phyloP scores from a whole-genome alignment of 2,888 invertebrate genomes.

The Cremastinae sp. region DNA sequence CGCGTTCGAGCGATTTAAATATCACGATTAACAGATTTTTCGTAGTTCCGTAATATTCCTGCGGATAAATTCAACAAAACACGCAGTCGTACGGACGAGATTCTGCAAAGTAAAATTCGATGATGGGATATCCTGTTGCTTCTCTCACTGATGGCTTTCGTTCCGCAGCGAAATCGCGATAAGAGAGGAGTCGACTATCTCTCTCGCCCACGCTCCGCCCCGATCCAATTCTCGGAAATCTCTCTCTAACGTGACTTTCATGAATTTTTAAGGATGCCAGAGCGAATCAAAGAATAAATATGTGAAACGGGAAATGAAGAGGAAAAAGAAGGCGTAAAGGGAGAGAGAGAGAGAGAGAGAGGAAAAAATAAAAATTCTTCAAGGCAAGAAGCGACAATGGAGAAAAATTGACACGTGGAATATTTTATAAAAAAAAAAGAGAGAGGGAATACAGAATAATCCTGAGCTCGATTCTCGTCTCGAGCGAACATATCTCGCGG shows the following conservation, averaged over 20 bases:
- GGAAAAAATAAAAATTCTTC: neutral
- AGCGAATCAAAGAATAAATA: neutral
- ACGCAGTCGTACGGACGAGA: neutral
- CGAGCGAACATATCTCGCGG: constrained; percentile 24
- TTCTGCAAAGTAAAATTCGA: constrained; percentile 7
- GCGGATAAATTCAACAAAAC: neutral
- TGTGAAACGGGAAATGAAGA: neutral
- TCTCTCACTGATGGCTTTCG: constrained; percentile 1
- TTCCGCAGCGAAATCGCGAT: neutral
- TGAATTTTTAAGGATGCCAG: constrained; percentile 2
- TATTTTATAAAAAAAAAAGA: neutral
- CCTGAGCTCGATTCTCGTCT: neutral
- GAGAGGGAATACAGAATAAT: constrained; percentile 12
- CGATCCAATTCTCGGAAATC: neutral
- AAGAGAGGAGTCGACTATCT: neutral
- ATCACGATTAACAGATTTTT: no score
- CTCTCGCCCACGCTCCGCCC: neutral
- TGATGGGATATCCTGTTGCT: constrained; percentile 28
- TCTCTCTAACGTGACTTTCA: neutral
- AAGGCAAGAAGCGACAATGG: neutral
- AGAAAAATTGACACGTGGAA: neutral
- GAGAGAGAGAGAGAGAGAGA: neutral
- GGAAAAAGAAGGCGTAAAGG: neutral
- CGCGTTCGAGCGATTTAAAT: no score
- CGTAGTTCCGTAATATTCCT: neutral